Conservation (phyloP, 2,888 invertebrate genomes). For the Leucophenga maculata region DNA sequence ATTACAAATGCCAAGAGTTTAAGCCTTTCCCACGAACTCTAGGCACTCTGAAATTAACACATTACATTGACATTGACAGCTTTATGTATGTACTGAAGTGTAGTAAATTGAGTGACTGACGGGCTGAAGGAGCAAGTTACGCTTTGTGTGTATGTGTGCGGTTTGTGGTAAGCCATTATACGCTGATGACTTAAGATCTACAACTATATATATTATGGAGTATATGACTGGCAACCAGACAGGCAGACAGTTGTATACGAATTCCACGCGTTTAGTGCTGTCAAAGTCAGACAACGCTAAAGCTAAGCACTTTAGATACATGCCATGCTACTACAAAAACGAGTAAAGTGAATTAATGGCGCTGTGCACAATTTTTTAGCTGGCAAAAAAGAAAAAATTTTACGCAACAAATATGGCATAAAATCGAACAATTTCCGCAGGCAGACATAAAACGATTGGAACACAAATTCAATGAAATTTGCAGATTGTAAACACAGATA, state of each 20-base stretch:
- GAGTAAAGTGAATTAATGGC: slow-evolving; percentile 1
- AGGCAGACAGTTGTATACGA: not conserved
- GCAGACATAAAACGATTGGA: not conserved
- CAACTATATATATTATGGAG: not conserved
- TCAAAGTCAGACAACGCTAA: not conserved
- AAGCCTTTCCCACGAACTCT: not conserved
- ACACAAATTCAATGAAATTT: not conserved
- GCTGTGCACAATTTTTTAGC: not conserved
- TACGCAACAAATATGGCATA: not conserved
- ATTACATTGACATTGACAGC: slow-evolving; percentile 67
- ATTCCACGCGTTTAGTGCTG: not conserved
- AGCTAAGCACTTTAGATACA: not conserved
- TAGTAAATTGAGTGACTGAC: too few species aligned
- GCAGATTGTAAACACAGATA: not conserved
- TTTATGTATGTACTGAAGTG: slow-evolving; percentile 51
- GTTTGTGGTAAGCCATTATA: not conserved
- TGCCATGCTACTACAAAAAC: too few species aligned
- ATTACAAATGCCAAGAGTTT: not conserved
- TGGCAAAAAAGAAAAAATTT: not conserved
- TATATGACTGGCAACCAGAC: too few species aligned
- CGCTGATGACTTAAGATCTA: slow-evolving; percentile 5
- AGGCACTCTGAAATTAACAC: slow-evolving; percentile 64
- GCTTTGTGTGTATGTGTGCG: too few species aligned
- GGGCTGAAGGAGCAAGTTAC: too few species aligned
- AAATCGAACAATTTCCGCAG: not conserved